Conservation (phyloP, 2,797 vertebrate species). For the Acrocephalus scirpaceus region DNA sequence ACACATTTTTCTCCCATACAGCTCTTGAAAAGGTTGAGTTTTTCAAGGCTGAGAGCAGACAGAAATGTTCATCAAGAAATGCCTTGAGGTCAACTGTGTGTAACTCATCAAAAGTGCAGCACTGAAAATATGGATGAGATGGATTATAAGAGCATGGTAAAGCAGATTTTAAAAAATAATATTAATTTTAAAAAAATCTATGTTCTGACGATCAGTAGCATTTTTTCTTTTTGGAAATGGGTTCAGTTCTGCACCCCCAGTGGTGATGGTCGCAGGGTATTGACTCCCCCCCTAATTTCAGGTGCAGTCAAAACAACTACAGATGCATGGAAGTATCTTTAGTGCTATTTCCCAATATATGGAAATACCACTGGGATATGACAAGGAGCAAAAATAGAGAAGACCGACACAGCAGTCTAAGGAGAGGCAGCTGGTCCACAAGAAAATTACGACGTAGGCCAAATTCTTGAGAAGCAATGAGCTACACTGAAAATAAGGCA, state of each 20-base stretch:
- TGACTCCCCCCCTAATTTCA: not conserved
- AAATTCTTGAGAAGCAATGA: not conserved
- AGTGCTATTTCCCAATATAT: not conserved
- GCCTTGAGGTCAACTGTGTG: constrained; percentile 33
- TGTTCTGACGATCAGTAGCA: not conserved
- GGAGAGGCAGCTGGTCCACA: not conserved
- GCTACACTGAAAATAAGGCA: not conserved
- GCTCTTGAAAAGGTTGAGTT: constrained; percentile 52
- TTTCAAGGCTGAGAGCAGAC: constrained; percentile 49
- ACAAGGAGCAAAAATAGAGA: not conserved
- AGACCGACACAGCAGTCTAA: not conserved
- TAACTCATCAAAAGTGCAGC: constrained; percentile 32
- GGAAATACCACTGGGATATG: not conserved
- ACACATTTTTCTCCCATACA: constrained; percentile 6
- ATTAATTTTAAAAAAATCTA: not conserved
- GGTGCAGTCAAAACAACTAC: not conserved
- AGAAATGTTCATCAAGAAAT: constrained; percentile 61
- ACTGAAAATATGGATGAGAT: constrained; percentile 12
- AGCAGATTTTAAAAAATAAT: not conserved
- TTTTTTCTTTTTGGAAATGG: not conserved
- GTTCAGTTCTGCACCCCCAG: not conserved
- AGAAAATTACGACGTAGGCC: not conserved
- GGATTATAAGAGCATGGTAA: not conserved
- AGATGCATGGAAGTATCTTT: not conserved
- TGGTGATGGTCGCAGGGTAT: not conserved